Percentiles rank a stretch among this genome's conserved stretches.
phyloP scores from a whole-genome alignment of 2,797 vertebrate genomes.

The Sebastolobus altivelis region DNA sequence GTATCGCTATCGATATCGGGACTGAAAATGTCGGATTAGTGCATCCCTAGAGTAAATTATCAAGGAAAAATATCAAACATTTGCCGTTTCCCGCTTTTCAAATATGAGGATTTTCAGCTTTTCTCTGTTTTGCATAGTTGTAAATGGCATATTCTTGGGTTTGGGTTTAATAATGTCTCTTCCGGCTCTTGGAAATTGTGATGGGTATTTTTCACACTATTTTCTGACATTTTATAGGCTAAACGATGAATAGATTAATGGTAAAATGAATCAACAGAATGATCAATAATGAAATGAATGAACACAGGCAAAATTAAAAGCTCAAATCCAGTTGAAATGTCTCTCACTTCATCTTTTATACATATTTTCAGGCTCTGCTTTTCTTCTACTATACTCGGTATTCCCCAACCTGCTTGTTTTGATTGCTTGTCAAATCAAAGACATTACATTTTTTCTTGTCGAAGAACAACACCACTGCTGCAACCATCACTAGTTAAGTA shows the following conservation, averaged over 20 bases:
- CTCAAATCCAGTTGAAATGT: not conserved
- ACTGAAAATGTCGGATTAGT: too few relatives aligned
- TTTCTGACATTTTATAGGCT: not conserved
- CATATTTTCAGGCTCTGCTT: not conserved
- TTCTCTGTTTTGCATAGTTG: not conserved
- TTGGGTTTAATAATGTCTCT: not conserved
- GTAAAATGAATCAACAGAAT: not conserved
- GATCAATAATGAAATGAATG: not conserved
- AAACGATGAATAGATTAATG: not conserved
- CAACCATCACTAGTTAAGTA: not conserved
- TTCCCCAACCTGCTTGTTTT: not conserved
- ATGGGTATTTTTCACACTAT: not conserved
- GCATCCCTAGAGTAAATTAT: too few relatives aligned
- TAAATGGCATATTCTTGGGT: not conserved
- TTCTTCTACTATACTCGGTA: not conserved
- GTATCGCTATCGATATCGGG: too few relatives aligned
- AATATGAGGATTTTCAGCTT: not conserved
- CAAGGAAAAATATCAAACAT: too few relatives aligned
- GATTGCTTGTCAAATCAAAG: not conserved
- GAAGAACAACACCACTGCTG: not conserved
- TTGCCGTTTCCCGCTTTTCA: not conserved
- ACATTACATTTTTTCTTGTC: not conserved
- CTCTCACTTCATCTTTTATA: not conserved
- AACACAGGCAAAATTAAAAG: not conserved
- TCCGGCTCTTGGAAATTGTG: not conserved